Evolutionary conservation across 2,797 vertebrate genomes (phyloP).

Genomic region (Fundulus diaphanus): DNA sequence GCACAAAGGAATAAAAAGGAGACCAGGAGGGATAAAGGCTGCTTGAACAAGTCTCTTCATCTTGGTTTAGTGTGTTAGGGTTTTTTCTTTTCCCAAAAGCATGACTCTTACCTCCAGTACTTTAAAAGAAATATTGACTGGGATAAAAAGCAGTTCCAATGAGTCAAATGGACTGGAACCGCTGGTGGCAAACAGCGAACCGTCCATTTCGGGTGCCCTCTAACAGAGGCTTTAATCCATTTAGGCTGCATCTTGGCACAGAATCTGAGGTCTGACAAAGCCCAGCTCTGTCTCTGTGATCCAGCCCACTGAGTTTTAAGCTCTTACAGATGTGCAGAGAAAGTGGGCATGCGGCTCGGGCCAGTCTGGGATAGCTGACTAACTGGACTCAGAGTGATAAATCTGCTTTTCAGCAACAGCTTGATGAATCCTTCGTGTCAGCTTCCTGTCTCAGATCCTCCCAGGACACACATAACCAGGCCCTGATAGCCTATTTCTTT

Average conservation of each 20-base stretch:
- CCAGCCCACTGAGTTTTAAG: constrained; percentile 71
- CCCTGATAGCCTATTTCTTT: constrained; percentile 10
- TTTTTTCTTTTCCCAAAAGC: constrained; percentile 36
- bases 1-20: constrained; percentile 39
- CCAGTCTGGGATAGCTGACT: constrained; percentile 50
- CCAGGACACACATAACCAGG: constrained; percentile 25
- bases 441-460: constrained; percentile 22
- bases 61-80: constrained; percentile 48
- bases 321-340: constrained; percentile 77
- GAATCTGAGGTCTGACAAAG: constrained; percentile 74
- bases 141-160: constrained; percentile 42
- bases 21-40: constrained; percentile 8
- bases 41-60: constrained; percentile 38
- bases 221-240: constrained; percentile 71
- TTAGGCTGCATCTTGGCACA: constrained; percentile 70
- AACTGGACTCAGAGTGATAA: constrained; percentile 64
- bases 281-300: constrained; percentile 74
- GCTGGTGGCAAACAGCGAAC: constrained; percentile 58
- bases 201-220: constrained; percentile 53
- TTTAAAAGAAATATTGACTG: constrained; percentile 52
- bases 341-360: constrained; percentile 61
- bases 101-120: constrained; percentile 48
- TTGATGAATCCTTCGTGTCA: constrained; percentile 48
- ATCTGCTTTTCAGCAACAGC: constrained; percentile 61
- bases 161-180: constrained; percentile 46